These are phyloP conservation scores for Herpetotheres cachinnans DNA, from an alignment of 2,113 vertebrate species.

Conservation along the genomic window DNA sequence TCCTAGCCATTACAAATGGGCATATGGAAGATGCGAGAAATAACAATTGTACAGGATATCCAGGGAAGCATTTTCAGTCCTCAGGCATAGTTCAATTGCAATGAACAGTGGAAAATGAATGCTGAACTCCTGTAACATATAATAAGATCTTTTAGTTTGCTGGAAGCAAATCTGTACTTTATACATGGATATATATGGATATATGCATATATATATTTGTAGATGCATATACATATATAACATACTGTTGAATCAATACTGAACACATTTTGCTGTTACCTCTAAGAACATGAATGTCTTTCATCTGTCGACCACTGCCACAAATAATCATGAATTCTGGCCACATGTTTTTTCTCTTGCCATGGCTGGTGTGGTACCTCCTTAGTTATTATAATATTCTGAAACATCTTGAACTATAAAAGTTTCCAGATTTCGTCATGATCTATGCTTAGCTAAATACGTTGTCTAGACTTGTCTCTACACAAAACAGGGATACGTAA, in stretches of 20 bases:
- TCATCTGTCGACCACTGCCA: neutral
- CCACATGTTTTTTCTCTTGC: neutral
- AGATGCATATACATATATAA: neutral
- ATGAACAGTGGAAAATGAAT: conserved; percentile 1
- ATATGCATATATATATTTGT: neutral
- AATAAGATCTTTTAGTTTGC: neutral
- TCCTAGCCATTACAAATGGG: conserved; percentile 2
- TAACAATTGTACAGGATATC: conserved; percentile 7
- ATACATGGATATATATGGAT: neutral
- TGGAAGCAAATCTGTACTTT: neutral
- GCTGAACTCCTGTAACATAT: neutral
- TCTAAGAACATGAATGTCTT: neutral
- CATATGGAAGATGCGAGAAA: conserved; percentile 39
- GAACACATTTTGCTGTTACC: neutral
- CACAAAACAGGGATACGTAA: neutral
- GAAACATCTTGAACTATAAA: neutral
- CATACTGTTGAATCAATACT: neutral
- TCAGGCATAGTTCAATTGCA: neutral
- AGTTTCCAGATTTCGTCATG: neutral
- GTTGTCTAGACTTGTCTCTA: neutral
- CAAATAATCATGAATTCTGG: neutral
- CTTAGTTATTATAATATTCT: neutral
- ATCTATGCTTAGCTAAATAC: neutral
- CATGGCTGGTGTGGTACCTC: neutral
- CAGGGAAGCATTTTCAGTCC: conserved; percentile 37